A percentile compares a stretch with the other conserved stretches of the same genome.
These are phyloP conservation scores for Daboia siamensis DNA, from an alignment of 2,113 vertebrate species.

Conservation along the genomic window DNA sequence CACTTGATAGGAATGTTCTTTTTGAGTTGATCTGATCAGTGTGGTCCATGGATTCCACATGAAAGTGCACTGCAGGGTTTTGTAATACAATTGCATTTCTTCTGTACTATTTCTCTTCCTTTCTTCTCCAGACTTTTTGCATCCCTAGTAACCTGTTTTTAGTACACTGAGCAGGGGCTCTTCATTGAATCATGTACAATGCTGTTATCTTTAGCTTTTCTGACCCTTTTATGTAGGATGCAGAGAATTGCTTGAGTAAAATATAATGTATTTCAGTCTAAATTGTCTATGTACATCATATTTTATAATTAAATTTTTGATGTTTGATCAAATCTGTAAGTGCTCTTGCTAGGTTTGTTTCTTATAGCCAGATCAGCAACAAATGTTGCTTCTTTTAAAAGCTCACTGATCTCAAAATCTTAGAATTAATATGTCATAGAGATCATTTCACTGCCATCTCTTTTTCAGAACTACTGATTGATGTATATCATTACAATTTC, in stretches of 20 bases:
- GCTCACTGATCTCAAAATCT: background rate
- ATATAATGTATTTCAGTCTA: slow-evolving; percentile 2
- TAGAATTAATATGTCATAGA: background rate
- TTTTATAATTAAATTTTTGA: background rate
- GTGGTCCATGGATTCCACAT: background rate
- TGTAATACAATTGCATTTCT: background rate
- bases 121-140: background rate
- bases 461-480: background rate
- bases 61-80: background rate
- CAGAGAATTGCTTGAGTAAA: background rate
- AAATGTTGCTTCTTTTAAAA: background rate
- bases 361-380: background rate
- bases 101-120: background rate
- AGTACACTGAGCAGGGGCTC: background rate
- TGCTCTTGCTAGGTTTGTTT: background rate
- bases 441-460: background rate
- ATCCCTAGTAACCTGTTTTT: background rate
- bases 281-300: background rate
- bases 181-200: background rate
- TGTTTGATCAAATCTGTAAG: background rate
- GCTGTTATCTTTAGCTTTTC: background rate
- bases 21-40: background rate
- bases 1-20: background rate
- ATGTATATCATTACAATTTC: background rate
- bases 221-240: slow-evolving; percentile 1